Base-by-base conservation (phyloP, 2,113 vertebrate genomes). In the Syrmaticus mikado region DNA sequence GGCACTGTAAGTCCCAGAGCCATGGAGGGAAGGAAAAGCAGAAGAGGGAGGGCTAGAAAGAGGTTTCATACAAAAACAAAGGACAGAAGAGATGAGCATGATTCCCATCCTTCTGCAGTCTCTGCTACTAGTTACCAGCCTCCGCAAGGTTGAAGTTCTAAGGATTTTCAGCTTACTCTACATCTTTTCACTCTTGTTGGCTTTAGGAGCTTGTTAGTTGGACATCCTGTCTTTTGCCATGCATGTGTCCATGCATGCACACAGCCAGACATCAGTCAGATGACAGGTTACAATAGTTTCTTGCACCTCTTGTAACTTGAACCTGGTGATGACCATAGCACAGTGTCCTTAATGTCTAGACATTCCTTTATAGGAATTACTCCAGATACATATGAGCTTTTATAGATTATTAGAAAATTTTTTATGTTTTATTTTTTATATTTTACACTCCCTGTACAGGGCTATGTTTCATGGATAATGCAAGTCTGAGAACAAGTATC, bases 11-110 rank as follows among this genome's bases (percentile, higher is more conserved):
- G 27, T 53, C 27, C 52, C 32, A 72, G 41, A 13, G 17, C 20
- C 46, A 41, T 64, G 30, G 11, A 76, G 32, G 79, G 60, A 64
- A 89, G 45, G 52, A 12, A 58, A 45, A 64, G 76, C 72, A 78
- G 40, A 74, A 28, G 52, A 16, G 15, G 27, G 27, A 30, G 27
- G 27, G 52, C 52, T 17, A 17, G 52, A 53, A 80, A n/a, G 2
- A 0, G 14, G 13, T 17, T 50, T 52, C 70, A 77, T 5, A 13
- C 27, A 12, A 11, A 13, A 68, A 62, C 0, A 0, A 79, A 67
- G 15, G 36, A 38, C 36, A 66, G 32, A 70, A 70, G 40, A 89
- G 21, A 71, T 34, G 5, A 85, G 27, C 43, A 9, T 68, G 53
- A 11, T 75, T 77, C 15, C 24, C 15, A 65, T 34, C 6, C 32